Evolutionary conservation across 2,113 vertebrate genomes (phyloP).

Genomic region (Rhinogobius similis): DNA sequence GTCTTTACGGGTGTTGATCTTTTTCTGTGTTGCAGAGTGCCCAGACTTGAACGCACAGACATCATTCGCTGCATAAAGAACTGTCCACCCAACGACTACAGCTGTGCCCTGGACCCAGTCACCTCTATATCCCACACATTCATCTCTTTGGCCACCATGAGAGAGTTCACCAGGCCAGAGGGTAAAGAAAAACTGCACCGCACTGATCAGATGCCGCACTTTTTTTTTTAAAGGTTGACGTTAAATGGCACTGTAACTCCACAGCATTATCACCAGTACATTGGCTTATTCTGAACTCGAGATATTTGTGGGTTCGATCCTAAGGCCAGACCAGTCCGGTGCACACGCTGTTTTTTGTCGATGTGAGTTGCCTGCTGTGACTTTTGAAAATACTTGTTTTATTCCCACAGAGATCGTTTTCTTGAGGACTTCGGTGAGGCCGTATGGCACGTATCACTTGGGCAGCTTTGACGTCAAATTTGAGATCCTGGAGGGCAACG

Average conservation of each 20-base stretch:
- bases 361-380: neutral
- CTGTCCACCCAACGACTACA: slow-evolving; percentile 83
- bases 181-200: slow-evolving; percentile 74
- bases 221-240: no score
- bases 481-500: slow-evolving; percentile 91
- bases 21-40: slow-evolving; percentile 56
- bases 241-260: no score
- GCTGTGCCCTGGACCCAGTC: slow-evolving; percentile 84
- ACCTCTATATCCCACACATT: slow-evolving; percentile 92
- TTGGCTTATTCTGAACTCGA: no score
- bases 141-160: slow-evolving; percentile 92
- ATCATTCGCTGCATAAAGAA: slow-evolving; percentile 90
- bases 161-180: slow-evolving; percentile 88
- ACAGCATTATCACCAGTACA: no score
- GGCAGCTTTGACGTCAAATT: slow-evolving; percentile 90
- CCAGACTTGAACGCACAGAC: slow-evolving; percentile 82
- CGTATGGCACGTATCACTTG: slow-evolving; percentile 76
- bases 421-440: slow-evolving; percentile 86
- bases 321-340: no score
- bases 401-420: slow-evolving; percentile 92
- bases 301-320: no score
- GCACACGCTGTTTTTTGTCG: no score
- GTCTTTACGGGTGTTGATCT: slow-evolving; percentile 19
- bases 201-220: no score
- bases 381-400: slow-evolving; percentile 1